Base-by-base conservation (phyloP, 1,140 invertebrate species). In the Drosophila kepulauana region DNA sequence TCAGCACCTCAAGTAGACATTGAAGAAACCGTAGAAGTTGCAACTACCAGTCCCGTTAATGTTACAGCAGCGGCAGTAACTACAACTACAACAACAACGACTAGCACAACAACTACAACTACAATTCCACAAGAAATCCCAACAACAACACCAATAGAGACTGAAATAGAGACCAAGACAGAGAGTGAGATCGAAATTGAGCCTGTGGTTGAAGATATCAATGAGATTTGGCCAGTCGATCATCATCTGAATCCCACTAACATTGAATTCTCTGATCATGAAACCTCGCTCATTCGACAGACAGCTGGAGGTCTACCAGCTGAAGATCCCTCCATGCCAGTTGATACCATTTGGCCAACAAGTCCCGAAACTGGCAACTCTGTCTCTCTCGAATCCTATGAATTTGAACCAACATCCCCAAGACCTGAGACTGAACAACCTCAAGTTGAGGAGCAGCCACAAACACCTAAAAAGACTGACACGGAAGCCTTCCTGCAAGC, bases 1-100 rank as follows among this genome's bases (percentile, higher is more conserved):
- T 73, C 78, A 76, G 91, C 91, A 92, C 91, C 79, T 78, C 76
- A 91, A 89, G 91, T 92, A 92, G 91, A 84, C 74, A 81, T 91
- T 91, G 85, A 85, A 89, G 85, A 90, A 78, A 78, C 74, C 41
- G 76, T 92, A 88, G 79, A 84, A 66, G 82, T 86, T 88, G 77
- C 75, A 66, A 75, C 81, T 85, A 85, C 74, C 84, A 91, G 85
- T 86, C 77, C 85, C 54, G 89, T 89, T 89, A 70, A 82, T 86
- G 87, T 91, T 91, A 67, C 86, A 91, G 81, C 69, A 65, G 64
- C 67, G 58, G 75, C 65, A 80, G 79, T 91, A 90, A 67, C 62
- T 30, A 56, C 13, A 68, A 56, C 52, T n/a, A 62, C 65, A 20
- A 35, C 57, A 46, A 48, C 68, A n/a, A 30, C 72, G 69, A 30